Percentiles rank a stretch among this genome's conserved stretches.
These are phyloP conservation scores for Hypothenemus hampei DNA, from an alignment of 1,140 invertebrate genomes.

Conservation along the genomic window DNA sequence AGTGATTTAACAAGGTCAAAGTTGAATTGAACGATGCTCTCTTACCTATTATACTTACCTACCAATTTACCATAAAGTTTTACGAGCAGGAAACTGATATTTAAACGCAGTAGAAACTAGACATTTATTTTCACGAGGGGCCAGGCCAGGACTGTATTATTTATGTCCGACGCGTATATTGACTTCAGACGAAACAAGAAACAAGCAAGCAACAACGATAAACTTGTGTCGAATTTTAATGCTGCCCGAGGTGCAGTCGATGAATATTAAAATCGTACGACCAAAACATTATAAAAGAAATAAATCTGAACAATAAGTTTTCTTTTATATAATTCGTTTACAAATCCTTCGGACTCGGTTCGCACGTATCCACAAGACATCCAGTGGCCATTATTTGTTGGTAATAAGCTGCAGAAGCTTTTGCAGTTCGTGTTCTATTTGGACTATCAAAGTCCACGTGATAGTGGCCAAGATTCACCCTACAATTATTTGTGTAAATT, in stretches of 20 bases:
- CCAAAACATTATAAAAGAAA: background rate
- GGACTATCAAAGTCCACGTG: constrained; percentile 54
- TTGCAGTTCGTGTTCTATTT: constrained; percentile 47
- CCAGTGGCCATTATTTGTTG: constrained; percentile 38
- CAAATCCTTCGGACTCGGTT: background rate
- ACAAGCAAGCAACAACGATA: constrained; percentile 5
- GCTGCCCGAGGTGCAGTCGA: background rate
- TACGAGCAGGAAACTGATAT: background rate
- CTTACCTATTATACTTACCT: background rate
- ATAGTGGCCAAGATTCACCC: constrained; percentile 53
- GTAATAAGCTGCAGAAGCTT: constrained; percentile 47
- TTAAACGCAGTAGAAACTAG: background rate
- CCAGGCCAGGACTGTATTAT: constrained; percentile 2
- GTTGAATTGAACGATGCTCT: background rate
- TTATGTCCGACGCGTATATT: constrained; percentile 9
- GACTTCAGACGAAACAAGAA: constrained; percentile 7
- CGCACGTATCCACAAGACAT: constrained; percentile 25
- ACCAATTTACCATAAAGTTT: background rate
- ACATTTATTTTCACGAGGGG: background rate
- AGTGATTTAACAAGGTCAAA: too few species aligned
- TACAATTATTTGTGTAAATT: constrained; percentile 28
- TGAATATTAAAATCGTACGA: constrained; percentile 2
- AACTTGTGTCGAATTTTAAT: constrained; percentile 6
- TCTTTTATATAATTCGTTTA: background rate
- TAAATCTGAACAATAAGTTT: background rate